Base-by-base conservation (phyloP, 2,888 invertebrate genomes). In the Oscheius sp. region DNA sequence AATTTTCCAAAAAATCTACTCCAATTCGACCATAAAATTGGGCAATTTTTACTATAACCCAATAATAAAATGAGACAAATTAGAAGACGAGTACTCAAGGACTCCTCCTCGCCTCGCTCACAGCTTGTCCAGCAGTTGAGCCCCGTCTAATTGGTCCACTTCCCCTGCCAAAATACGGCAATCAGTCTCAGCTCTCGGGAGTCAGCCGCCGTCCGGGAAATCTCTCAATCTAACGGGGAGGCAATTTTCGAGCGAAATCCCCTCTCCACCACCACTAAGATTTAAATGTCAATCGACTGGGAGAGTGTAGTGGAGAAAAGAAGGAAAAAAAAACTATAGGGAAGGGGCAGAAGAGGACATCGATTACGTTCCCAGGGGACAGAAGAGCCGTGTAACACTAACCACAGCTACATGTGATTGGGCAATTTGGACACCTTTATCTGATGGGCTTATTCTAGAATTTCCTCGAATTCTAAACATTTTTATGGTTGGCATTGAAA, bases 131-230 rank as follows among this genome's bases (percentile, higher is more conserved):
- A 10, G 15, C 48, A 48, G n/a, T 29, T 27, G 34, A 55, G 34
- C 55, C 55, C 20, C 17, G 3, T 55, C 55, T 55, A 55, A 55
- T 55, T 55, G 55, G 55, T 55, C 55, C 55, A 55, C 55, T 55
- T 55, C 25, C 34, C 55, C 20, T 17, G 10, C 55, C 34, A 98
- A 89, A 95, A 93, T 53, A 96, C 93, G 23, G 97, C 96, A 81
- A 98, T 95, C 88, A 93, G 93, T 1, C 97, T 93, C 46, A n/a
- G 17, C 48, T 25, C 20, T 25, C 12, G 17, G 17, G 17, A 12
- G 23, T 23, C 23, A 23, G 48, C n/a, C 17, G 23, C 3, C 23
- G 42, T 42, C 48, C 5, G 48, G 48, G 25, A 48, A 48, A 34
- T 34, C 37, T 34, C 42, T 12, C 3, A 42, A 3, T 42, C 12